Conservation (phyloP, 2,888 invertebrate genomes). For the Acronicta aceris region DNA sequence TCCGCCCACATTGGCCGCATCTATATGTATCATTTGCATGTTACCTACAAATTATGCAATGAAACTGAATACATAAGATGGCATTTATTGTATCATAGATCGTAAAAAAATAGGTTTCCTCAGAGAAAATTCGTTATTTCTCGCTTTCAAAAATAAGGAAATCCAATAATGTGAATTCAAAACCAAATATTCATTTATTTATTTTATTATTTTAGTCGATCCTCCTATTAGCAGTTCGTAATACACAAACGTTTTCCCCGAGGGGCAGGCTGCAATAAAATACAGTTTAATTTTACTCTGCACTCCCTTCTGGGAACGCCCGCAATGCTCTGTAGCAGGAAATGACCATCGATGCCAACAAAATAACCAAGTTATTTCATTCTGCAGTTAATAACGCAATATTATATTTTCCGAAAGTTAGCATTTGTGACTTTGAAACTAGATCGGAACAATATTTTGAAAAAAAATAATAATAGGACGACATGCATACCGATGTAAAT, state of each 20-base stretch:
- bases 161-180: conserved; percentile 12
- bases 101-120: too few relatives aligned
- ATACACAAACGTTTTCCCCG: conserved; percentile 33
- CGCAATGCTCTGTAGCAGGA: conserved; percentile 36
- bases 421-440: too few relatives aligned
- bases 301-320: conserved; percentile 42
- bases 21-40: conserved; percentile 4
- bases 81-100: too few relatives aligned
- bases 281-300: conserved; percentile 48
- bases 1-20: conserved; percentile 30
- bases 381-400: conserved; percentile 32
- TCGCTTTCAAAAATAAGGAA: not conserved
- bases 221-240: conserved; percentile 42
- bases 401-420: conserved; percentile 11
- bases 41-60: too few relatives aligned
- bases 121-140: too few relatives aligned
- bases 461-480: too few relatives aligned
- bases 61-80: too few relatives aligned
- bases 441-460: too few relatives aligned
- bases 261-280: conserved; percentile 44
- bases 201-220: conserved; percentile 34
- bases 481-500: too few relatives aligned
- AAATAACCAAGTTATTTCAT: conserved; percentile 42
- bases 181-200: conserved; percentile 29
- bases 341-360: conserved; percentile 33